Evolutionary conservation across 2,888 invertebrate species (phyloP), one percentile per base, ranked within the genome.

Genomic region (Scaptomyza flava): DNA sequence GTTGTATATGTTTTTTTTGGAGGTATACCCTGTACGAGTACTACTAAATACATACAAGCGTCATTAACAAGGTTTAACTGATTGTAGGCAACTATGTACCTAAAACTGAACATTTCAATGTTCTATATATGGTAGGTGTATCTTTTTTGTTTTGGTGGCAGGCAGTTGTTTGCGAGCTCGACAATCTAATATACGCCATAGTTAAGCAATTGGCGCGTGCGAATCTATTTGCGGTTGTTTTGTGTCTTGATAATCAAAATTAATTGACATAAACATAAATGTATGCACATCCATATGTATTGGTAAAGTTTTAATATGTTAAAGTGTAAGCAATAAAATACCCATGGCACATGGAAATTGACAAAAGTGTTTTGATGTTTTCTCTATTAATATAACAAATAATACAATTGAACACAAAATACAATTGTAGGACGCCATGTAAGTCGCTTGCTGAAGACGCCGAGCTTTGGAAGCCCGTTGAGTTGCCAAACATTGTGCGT

Each of bases 201-300:
- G 31, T 51, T 51, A 20, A 30, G 57, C 56, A 50, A 57, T 46
- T 68, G 41, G 34, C 68, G 46, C 58, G 68, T 68, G 66, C 23
- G 51, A 42, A 42, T 34, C 8, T 14, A 5, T 6, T n/a, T 57
- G 57, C 14, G 50, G 50, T 68, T 42, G 4, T 7, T n/a, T 11
- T 12, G 4, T 8, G 11, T 9, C 12, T 30, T 36, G 36, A 17
- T 56, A 38, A 68, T 58, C n/a, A 52, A 52, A 41, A 63, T 72
- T 48, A 56, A 75, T 63, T 56, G 54, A 20, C 33, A 41, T 59
- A 33, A 34, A 47, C 17, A 46, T 34, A 41, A 38, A 52, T 6
- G 31, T 7, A 34, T 7, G 30, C 34, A 14, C 27, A 31, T 31
- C 12, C 20, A 31, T 31, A n/a, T 56, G 31, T 12, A 14, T 43